phyloP scores from a whole-genome alignment of 2,888 invertebrate genomes.

The Bombylius major region DNA sequence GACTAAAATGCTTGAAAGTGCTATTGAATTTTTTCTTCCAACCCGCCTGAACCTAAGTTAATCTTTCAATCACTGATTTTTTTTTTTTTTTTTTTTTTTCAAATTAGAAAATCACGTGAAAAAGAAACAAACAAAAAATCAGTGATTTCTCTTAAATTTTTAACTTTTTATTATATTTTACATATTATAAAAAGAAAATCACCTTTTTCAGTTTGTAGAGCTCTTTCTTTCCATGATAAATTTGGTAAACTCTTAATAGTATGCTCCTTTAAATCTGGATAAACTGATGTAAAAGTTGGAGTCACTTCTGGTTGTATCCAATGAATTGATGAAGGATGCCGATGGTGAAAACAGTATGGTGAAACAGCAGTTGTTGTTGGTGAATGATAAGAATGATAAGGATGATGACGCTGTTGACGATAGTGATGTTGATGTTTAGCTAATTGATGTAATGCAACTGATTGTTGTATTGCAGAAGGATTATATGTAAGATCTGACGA shows the following conservation, averaged over 20 bases:
- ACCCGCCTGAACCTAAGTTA: too few species aligned
- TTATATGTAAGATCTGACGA: not conserved
- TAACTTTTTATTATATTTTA: too few species aligned
- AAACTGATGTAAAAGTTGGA: constrained; percentile 7
- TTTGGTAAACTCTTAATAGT: not conserved
- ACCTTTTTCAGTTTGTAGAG: constrained; percentile 50
- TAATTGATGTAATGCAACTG: not conserved
- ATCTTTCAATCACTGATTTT: too few species aligned
- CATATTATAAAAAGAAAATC: not conserved
- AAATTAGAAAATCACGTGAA: too few species aligned
- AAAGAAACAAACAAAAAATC: too few species aligned
- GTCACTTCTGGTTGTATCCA: constrained; percentile 9
- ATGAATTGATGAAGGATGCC: not conserved
- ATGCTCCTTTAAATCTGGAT: constrained; percentile 9
- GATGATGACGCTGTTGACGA: not conserved
- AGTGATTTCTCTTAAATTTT: too few species aligned
- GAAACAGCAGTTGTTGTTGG: not conserved
- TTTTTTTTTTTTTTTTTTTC: too few species aligned
- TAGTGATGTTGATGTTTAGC: too few species aligned
- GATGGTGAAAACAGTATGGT: not conserved
- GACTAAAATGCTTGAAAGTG: too few species aligned
- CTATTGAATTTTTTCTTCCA: too few species aligned
- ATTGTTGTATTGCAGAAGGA: not conserved
- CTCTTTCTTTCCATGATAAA: constrained; percentile 44
- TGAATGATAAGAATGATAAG: too few species aligned